These are phyloP conservation scores for Oreochromis niloticus DNA, from an alignment of 2,113 vertebrate genomes.

Conservation along the genomic window DNA sequence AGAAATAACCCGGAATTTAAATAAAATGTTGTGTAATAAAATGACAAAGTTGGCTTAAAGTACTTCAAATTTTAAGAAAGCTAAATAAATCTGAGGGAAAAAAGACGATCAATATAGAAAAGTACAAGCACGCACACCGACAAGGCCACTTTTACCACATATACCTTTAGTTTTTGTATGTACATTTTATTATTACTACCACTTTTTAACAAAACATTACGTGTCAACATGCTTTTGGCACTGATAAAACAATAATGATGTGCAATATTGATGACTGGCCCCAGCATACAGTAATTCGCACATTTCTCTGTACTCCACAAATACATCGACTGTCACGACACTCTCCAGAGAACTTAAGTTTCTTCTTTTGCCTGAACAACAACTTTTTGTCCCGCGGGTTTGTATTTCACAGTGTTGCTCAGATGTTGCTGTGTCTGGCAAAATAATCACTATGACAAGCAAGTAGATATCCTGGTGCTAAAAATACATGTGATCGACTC, in stretches of 20 bases:
- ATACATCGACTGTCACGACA: not conserved
- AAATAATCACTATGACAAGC: constrained; percentile 44
- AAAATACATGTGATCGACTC: constrained; percentile 67
- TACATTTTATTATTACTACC: not conserved
- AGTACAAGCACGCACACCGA: not conserved
- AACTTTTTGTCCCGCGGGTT: not conserved
- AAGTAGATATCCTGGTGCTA: constrained; percentile 56
- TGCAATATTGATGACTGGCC: not conserved
- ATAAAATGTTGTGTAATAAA: not conserved
- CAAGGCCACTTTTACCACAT: not conserved
- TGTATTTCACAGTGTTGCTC: constrained; percentile 38
- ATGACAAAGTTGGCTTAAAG: not conserved
- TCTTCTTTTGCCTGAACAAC: not conserved
- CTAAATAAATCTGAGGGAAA: not conserved
- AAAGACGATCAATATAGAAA: not conserved
- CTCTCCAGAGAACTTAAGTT: not conserved
- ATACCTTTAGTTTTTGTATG: not conserved
- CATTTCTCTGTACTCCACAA: not conserved
- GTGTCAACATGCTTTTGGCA: not conserved
- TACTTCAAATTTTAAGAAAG: not conserved
- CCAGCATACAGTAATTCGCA: not conserved
- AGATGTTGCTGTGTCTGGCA: constrained; percentile 48
- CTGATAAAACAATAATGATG: not conserved
- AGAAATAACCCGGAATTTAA: not conserved
- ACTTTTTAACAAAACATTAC: not conserved